Conservation (phyloP, 1,140 invertebrate genomes). For the Alviniconcha marisindica region DNA sequence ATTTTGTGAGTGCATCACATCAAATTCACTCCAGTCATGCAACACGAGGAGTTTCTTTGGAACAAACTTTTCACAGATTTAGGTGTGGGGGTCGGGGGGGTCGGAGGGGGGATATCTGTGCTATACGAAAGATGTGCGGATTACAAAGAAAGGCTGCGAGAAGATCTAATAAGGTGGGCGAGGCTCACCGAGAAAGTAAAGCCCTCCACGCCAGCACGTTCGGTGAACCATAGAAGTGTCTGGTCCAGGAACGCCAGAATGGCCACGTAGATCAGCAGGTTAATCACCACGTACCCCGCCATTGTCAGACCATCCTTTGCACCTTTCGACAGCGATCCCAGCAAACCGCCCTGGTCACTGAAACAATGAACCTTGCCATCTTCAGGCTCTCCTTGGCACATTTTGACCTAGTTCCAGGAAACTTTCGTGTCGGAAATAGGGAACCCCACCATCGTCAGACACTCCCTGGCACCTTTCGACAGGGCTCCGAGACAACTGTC, state of each 20-base stretch:
- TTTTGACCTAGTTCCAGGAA: no score
- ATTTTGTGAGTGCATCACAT: no score
- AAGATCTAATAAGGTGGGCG: no score
- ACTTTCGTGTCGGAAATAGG: no score
- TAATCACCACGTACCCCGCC: constrained; percentile 91
- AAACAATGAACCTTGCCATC: constrained; percentile 87
- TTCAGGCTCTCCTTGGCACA: constrained; percentile 85
- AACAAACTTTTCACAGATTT: no score
- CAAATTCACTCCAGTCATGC: no score
- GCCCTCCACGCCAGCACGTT: constrained; percentile 81
- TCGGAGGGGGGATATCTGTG: no score
- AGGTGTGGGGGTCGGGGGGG: no score
- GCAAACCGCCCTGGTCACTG: constrained; percentile 86
- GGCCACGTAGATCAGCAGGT: constrained; percentile 93
- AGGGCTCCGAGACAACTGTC: constrained; percentile 91
- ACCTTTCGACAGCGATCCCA: constrained; percentile 93
- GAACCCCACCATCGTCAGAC: no score
- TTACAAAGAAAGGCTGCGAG: no score
- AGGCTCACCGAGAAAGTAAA: constrained; percentile 37
- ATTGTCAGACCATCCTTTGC: constrained; percentile 87
- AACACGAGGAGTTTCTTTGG: no score
- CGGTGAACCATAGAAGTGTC: constrained; percentile 86
- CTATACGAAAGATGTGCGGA: no score
- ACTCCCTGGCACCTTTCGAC: constrained; percentile 81
- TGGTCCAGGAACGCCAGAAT: constrained; percentile 89